phyloP scores from a whole-genome alignment of 2,113 vertebrate species.

The Oxyura jamaicensis region DNA sequence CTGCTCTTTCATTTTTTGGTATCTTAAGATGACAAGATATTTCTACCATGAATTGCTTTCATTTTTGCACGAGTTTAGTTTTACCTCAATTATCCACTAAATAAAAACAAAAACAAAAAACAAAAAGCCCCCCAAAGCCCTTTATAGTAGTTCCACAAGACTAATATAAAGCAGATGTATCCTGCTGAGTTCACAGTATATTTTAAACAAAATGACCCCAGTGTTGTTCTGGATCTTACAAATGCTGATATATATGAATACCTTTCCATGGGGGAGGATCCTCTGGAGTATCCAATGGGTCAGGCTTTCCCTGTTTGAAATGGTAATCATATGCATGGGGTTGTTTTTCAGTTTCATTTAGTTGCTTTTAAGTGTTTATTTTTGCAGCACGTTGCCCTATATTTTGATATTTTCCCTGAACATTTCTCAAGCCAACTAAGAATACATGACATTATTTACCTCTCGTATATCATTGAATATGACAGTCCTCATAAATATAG shows the following conservation, averaged over 20 bases:
- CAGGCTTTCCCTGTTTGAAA: conserved; percentile 36
- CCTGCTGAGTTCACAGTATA: conserved; percentile 62
- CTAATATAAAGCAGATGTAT: conserved; percentile 50
- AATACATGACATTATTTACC: background rate
- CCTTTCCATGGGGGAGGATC: conserved; percentile 1
- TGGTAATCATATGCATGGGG: conserved; percentile 21
- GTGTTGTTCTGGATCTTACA: conserved; percentile 33
- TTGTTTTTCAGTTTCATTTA: conserved; percentile 45
- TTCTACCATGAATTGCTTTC: background rate
- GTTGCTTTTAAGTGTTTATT: conserved; percentile 31
- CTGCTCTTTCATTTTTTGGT: background rate
- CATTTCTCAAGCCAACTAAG: conserved; percentile 25
- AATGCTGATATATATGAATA: conserved; percentile 51
- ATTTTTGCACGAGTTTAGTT: background rate
- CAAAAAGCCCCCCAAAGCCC: background rate
- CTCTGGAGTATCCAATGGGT: conserved; percentile 24
- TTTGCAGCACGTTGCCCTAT: conserved; percentile 9
- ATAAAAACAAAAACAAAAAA: background rate
- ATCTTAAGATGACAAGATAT: background rate
- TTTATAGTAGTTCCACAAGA: conserved; percentile 46
- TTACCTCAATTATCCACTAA: conserved; percentile 57
- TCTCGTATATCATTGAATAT: background rate
- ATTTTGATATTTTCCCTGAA: background rate
- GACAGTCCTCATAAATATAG: background rate
- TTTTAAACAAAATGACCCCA: conserved; percentile 60